Evolutionary conservation across 2,113 vertebrate genomes (phyloP), one percentile per base, ranked within the genome.

Genomic region (Amphilophus citrinellus): DNA sequence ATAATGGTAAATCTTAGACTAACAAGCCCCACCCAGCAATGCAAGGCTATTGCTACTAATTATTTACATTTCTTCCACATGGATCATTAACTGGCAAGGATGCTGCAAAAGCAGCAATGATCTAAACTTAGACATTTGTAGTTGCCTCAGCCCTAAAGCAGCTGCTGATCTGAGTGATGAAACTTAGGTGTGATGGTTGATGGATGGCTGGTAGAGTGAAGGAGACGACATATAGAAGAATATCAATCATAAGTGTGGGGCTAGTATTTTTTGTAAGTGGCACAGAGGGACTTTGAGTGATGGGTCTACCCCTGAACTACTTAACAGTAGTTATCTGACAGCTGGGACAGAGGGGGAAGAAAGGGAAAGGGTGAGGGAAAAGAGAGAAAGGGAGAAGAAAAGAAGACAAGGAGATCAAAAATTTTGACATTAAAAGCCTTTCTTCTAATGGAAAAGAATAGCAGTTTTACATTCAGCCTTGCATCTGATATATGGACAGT

Each of bases 211-310:
- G 3, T 14, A 15, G 76, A 73, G 66, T 61, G 60, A 65, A 65
- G 63, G 47, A 60, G 77, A 65, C 47, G 20, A 59, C 71, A 44
- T 79, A 77, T 65, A 79, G 47, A 56, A 76, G 61, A 39, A 79
- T 73, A 93, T 93, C 82, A 84, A 81, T 93, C 90, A 88, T 22
- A 35, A 60, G 42, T 77, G 58, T 79, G 63, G 9, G 50, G 59
- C 61, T 37, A 32, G 80, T 84, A 17, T 71, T 82, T 85, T 59
- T 89, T 71, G 27, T 27, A 30, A 60, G 63, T 17, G 60, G 47
- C 59, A 32, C 58, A 63, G 42, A 71, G 37, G 61, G 80, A 87
- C 76, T 76, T 63, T 73, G 83, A 90, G 73, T 62, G 80, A 89
- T 87, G 82, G 77, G 59, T 32, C 15, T 18, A 86, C 77, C 81